These are phyloP conservation scores for Poeciliopsis infans DNA, from an alignment of 2,797 vertebrate genomes.

Conservation along the genomic window DNA sequence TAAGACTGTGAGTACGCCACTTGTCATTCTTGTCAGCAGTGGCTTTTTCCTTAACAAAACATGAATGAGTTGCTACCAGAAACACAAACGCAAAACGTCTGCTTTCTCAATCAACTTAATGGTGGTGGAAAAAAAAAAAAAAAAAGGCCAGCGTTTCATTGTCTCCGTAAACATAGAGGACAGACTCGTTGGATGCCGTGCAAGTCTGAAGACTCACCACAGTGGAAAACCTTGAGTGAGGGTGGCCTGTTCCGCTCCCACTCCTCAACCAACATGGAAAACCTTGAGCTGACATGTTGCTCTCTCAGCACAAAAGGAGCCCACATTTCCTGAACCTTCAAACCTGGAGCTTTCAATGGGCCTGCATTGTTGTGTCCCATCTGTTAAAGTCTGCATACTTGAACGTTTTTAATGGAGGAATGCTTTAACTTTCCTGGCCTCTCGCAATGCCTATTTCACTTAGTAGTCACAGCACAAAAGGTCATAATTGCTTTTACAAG, in stretches of 20 bases:
- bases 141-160: conserved; percentile 50
- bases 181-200: conserved; percentile 64
- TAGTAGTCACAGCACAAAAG: conserved; percentile 8
- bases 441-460: conserved; percentile 15
- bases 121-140: conserved; percentile 16
- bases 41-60: conserved; percentile 31
- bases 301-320: conserved; percentile 73
- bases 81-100: conserved; percentile 27
- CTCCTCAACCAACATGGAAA: conserved; percentile 77
- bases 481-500: conserved; percentile 12
- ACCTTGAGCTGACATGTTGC: conserved; percentile 70
- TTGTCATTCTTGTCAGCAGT: conserved; percentile 43
- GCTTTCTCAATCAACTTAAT: conserved; percentile 60
- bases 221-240: conserved; percentile 77
- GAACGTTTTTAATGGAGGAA: conserved; percentile 25
- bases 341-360: conserved; percentile 66
- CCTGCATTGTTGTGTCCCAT: conserved; percentile 68
- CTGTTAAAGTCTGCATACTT: conserved; percentile 66
- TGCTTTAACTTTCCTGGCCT: conserved; percentile 36
- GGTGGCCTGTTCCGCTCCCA: conserved; percentile 65
- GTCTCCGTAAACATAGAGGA: conserved; percentile 77
- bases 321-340: conserved; percentile 69
- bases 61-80: conserved; percentile 39
- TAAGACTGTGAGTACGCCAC: conserved; percentile 63
- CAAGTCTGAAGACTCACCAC: conserved; percentile 72